Base-by-base conservation (phyloP, 1,140 invertebrate species). In the Heliconius hewitsoni region DNA sequence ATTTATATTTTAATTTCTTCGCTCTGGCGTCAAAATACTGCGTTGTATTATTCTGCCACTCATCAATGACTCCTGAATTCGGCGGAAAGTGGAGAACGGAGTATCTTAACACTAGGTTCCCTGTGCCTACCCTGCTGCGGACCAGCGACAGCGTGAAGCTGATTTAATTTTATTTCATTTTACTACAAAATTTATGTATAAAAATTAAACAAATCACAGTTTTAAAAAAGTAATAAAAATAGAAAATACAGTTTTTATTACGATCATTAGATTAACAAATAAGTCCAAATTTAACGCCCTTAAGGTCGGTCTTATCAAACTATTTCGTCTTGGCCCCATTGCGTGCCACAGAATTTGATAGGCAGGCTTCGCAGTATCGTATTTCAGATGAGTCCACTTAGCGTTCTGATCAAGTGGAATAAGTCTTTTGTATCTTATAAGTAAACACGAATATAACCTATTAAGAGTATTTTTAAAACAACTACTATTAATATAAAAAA, bases 301-400 rank as follows among this genome's bases (percentile, higher is more conserved):
- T 0, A 52, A 72, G 55, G 71, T 74, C 55, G 55, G 16, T 46
- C 75, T 77, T 77, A 82, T 79, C 74, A 50, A 71, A 55, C 72
- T 60, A 79, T 72, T 77, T 71, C 39, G 72, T 77, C 73, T 78
- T 73, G 66, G 74, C 72, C 72, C 74, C 66, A 73, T 80, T 77
- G 78, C 78, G 81, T 82, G 81, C 27, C 60, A 70, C 57, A 46
- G 71, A 74, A 79, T 80, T 82, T 80, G 81, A 82, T 82, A 76
- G 71, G 55, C 60, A 74, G 60, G 75, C 74, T 80, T 80, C 75
- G 72, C 46, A 66, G 81, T 82, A 76, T 82, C 78, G 75, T 66
- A 79, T 79, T 82, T 71, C 78, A 80, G 78, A 82, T 82, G 77
- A 82, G 78, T 76, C 77, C 66, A 76, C 77, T 77, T 77, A 77